Evolutionary conservation across 53 echinoderm and acorn worm species (phyloP).

Genomic region (Luidia sarsii): DNA sequence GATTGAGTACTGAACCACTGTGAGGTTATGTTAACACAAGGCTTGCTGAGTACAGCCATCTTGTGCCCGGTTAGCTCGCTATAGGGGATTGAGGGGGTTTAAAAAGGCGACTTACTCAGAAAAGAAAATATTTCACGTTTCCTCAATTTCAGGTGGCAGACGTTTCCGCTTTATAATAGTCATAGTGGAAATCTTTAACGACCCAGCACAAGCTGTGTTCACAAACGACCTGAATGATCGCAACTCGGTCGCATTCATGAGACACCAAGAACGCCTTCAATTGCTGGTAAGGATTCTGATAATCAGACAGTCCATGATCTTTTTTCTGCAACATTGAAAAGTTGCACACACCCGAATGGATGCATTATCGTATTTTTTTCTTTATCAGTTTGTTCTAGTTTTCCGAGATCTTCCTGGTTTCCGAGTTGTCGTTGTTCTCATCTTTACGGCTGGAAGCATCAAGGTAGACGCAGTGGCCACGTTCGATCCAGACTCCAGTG

Average conservation of each 20-base stretch:
- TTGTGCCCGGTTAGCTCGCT: too few relatives aligned
- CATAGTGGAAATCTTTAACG: conserved; percentile 6
- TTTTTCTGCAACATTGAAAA: too few relatives aligned
- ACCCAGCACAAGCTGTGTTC: background rate
- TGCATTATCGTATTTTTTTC: too few relatives aligned
- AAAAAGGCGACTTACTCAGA: too few relatives aligned
- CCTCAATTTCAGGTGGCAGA: too few relatives aligned
- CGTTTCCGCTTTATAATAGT: background rate
- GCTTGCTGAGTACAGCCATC: too few relatives aligned
- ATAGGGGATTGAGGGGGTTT: too few relatives aligned
- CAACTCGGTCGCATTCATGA: background rate
- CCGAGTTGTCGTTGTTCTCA: background rate
- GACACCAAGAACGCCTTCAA: background rate
- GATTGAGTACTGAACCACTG: too few relatives aligned
- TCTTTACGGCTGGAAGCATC: conserved; percentile 20
- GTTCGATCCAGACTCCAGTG: background rate
- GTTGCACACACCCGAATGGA: too few relatives aligned
- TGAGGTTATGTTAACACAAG: too few relatives aligned
- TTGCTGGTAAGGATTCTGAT: conserved; percentile 19
- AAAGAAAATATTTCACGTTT: too few relatives aligned
- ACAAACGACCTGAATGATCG: background rate
- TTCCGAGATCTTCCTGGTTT: conserved; percentile 9
- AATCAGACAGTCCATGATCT: too few relatives aligned
- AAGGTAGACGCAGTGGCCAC: background rate
- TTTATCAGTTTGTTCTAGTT: background rate